phyloP scores from a whole-genome alignment of 2,888 invertebrate species.

The Andrena marginata region DNA sequence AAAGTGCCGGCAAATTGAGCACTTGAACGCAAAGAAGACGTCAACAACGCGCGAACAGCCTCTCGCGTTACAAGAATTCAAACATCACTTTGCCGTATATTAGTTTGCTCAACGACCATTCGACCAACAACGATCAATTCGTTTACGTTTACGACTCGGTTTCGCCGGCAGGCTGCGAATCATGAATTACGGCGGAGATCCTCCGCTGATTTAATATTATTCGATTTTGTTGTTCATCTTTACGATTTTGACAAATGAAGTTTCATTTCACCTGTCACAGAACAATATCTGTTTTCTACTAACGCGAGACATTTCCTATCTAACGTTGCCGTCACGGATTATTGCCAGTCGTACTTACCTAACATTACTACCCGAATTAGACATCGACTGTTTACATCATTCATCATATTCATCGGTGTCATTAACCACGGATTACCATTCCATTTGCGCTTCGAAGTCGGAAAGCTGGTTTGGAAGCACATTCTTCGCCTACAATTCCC shows the following conservation, averaged over 20 bases:
- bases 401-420: too few relatives aligned
- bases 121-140: conserved; percentile 8
- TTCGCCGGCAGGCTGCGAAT: background rate
- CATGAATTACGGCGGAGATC: conserved; percentile 12
- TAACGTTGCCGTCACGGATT: background rate
- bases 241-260: background rate
- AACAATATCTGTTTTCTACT: background rate
- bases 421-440: too few relatives aligned
- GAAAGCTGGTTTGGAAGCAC: too few relatives aligned
- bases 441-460: too few relatives aligned
- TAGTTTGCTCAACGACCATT: conserved; percentile 13
- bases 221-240: background rate
- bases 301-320: background rate
- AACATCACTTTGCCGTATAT: conserved; percentile 42
- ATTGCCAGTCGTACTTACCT: background rate
- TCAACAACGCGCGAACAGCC: conserved; percentile 53
- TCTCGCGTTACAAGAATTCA: conserved; percentile 47
- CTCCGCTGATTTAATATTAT: conserved; percentile 9
- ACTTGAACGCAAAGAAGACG: conserved; percentile 64
- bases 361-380: too few relatives aligned
- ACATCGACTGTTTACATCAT: too few relatives aligned
- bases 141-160: conserved; percentile 8
- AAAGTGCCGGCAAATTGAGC: conserved; percentile 68
- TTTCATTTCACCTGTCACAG: background rate
- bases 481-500: too few relatives aligned